Conservation (phyloP, 2,113 vertebrate genomes). For the Coptodon rendalli region DNA sequence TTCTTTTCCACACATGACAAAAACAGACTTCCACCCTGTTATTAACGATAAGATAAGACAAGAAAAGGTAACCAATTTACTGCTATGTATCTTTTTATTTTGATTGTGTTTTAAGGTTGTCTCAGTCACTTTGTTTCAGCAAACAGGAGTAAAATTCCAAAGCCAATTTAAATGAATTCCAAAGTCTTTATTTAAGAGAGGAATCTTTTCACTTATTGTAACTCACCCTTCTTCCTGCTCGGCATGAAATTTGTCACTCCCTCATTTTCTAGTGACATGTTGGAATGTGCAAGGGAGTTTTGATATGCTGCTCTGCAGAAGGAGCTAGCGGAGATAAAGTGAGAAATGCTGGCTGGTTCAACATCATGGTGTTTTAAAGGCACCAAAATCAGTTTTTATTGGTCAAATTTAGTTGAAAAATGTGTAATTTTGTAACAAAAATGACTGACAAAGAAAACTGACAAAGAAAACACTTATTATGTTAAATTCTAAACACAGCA, state of each 20-base stretch:
- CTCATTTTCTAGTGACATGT: background rate
- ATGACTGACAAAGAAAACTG: background rate
- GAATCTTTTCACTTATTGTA: background rate
- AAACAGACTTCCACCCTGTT: background rate
- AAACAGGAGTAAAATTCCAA: background rate
- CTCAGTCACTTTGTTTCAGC: background rate
- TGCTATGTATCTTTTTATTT: background rate
- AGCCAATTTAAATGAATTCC: background rate
- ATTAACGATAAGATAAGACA: background rate
- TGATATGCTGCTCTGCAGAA: background rate
- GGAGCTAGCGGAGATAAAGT: background rate
- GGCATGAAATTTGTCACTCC: background rate
- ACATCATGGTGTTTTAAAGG: background rate
- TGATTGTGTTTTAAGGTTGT: background rate
- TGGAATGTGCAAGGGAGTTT: background rate
- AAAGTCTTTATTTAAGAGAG: background rate
- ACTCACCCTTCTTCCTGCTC: background rate
- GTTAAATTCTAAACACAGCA: background rate
- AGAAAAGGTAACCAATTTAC: background rate
- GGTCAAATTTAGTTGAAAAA: background rate
- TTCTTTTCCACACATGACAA: background rate
- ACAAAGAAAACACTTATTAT: background rate
- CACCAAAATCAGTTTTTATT: background rate
- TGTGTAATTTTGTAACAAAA: background rate
- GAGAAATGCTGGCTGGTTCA: background rate